Evolutionary conservation across 2,888 invertebrate species (phyloP).

Genomic region (Dolomedes plantarius): DNA sequence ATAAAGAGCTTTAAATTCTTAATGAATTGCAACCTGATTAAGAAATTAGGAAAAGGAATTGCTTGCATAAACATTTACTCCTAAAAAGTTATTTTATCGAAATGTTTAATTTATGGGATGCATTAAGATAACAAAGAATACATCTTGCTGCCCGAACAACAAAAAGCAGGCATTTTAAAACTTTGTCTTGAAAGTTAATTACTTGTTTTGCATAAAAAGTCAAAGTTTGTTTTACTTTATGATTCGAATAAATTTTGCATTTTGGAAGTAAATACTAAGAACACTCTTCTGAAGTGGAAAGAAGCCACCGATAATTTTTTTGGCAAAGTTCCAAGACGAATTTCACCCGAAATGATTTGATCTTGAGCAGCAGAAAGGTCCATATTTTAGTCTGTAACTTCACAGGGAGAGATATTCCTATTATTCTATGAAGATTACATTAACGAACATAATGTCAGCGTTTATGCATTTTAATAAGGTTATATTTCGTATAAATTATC

Average conservation of each 20-base stretch:
- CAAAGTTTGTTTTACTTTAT: constrained; percentile 14
- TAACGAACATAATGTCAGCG: neutral
- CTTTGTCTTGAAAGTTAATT: constrained; percentile 13
- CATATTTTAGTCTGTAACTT: neutral
- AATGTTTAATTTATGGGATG: neutral
- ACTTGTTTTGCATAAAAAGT: constrained; percentile 16
- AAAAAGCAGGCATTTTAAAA: constrained; percentile 1
- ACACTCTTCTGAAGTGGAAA: neutral
- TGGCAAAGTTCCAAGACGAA: constrained; percentile 1
- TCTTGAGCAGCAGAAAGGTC: neutral
- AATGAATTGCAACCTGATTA: neutral
- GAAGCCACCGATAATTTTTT: constrained; percentile 3
- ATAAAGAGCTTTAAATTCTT: neutral
- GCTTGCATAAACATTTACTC: neutral
- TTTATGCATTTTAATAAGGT: neutral
- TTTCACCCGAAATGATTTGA: neutral
- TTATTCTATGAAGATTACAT: neutral
- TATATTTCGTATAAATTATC: neutral
- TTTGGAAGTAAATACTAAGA: constrained; percentile 5
- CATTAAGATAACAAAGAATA: constrained; percentile 13
- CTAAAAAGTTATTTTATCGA: neutral
- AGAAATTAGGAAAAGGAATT: neutral
- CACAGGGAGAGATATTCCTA: neutral
- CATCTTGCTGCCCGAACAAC: neutral
- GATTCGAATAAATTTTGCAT: constrained; percentile 1